These are phyloP conservation scores for Griposia aprilina DNA, from an alignment of 2,888 invertebrate species.

Conservation along the genomic window DNA sequence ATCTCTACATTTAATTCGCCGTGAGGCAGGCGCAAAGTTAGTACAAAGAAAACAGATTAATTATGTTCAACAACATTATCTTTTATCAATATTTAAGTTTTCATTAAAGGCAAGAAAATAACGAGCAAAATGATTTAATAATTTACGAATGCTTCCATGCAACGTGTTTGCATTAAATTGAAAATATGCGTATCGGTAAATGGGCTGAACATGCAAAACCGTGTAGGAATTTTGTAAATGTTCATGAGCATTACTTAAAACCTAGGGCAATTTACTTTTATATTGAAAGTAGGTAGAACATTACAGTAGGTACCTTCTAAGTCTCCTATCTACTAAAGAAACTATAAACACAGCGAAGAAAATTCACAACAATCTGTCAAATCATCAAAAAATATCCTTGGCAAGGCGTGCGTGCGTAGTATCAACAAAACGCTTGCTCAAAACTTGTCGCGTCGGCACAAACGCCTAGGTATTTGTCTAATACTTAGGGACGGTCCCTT, in stretches of 20 bases:
- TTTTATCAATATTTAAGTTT: constrained; percentile 2
- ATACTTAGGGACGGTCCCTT: constrained; percentile 70
- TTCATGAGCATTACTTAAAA: not conserved
- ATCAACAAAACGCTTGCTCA: constrained; percentile 47
- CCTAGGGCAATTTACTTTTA: not conserved
- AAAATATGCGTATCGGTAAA: not conserved
- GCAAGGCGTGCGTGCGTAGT: constrained; percentile 9
- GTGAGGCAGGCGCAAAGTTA: constrained; percentile 8
- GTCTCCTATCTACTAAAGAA: not conserved
- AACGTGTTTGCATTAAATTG: not conserved
- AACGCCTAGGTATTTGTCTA: constrained; percentile 75
- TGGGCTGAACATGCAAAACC: constrained; percentile 8
- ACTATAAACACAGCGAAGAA: constrained; percentile 5
- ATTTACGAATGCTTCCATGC: not conserved
- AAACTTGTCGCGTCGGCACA: constrained; percentile 54
- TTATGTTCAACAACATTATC: constrained; percentile 14
- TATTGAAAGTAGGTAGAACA: not conserved
- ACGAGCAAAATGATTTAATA: not conserved
- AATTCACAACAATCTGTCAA: constrained; percentile 11
- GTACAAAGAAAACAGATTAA: constrained; percentile 26
- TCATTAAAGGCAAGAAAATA: not conserved
- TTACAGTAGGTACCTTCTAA: not conserved
- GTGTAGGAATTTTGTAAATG: not conserved
- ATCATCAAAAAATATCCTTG: constrained; percentile 25
- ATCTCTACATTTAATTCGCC: constrained; percentile 13